Conservation (phyloP, 2,888 invertebrate genomes). For the Leistus spinibarbis region DNA sequence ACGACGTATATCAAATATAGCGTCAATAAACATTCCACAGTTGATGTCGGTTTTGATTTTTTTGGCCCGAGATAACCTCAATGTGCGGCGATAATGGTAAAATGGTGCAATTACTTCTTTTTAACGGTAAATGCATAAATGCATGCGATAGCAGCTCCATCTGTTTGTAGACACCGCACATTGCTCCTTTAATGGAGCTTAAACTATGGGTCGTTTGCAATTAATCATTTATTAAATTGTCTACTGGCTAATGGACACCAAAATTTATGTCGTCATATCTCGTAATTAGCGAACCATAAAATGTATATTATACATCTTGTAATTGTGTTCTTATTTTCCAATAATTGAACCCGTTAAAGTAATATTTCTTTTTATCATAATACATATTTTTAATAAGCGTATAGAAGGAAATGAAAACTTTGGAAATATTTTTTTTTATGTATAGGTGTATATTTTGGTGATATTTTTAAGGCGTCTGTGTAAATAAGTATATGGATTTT, state of each 20-base stretch:
- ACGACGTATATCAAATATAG: too few species aligned
- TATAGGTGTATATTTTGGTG: too few species aligned
- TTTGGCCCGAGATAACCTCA: background rate
- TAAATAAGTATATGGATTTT: background rate
- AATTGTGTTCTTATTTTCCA: background rate
- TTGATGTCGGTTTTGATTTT: background rate
- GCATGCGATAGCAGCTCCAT: background rate
- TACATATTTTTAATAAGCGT: too few species aligned
- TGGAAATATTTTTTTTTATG: too few species aligned
- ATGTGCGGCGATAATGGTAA: background rate
- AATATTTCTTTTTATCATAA: too few species aligned
- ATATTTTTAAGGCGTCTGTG: too few species aligned
- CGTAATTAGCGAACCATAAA: slow-evolving; percentile 26
- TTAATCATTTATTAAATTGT: slow-evolving; percentile 35
- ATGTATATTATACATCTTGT: background rate
- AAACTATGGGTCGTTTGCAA: slow-evolving; percentile 6
- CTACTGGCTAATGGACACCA: slow-evolving; percentile 28
- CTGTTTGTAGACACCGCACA: background rate
- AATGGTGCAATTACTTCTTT: background rate
- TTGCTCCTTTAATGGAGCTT: slow-evolving; percentile 8
- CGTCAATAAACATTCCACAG: background rate
- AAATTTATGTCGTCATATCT: slow-evolving; percentile 30
- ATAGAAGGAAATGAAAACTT: too few species aligned
- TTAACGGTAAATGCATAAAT: background rate
- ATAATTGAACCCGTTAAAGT: too few species aligned